Evolutionary conservation across 2,797 vertebrate species (phyloP), one percentile per base, ranked within the genome.

Genomic region (Leuciscus waleckii): DNA sequence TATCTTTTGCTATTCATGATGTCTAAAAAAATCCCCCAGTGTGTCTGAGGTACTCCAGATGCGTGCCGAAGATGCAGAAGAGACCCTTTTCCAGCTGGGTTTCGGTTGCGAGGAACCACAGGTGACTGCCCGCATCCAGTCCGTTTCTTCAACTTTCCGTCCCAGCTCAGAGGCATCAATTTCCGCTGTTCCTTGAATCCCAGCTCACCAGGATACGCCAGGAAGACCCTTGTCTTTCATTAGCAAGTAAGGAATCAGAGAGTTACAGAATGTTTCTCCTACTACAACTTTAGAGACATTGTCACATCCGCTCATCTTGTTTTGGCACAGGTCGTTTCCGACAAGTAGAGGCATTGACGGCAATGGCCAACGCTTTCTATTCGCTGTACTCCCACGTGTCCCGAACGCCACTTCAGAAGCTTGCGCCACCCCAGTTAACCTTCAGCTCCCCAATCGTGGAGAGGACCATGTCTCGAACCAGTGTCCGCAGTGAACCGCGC

Each of bases 311-410:
- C 43, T 83, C 69, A 49, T 1, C 37, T 82, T 79, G 11, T 79
- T 61, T 56, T 26, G 67, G 32, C 23, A 6, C 89, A 98, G 98
- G 97, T 94, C 97, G 98, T 80, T 98, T 98, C 93, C 96, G 96
- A 92, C 97, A 98, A 87, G 95, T 98, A 49, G 96, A 97, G 89
- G 96, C 96, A 1, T 90, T 98, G 87, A 97, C 97, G 1, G 94
- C 92, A 0, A 97, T 96, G 29, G 96, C 97, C 7, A 96, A 97
- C 10, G 96, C 97, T 5, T 97, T 98, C 89, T 97, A 97, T 93
- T 97, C 97, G 58, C 95, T 98, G 82, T 98, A 97, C 91, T 97
- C 97, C 43, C 95, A 97, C 0, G 96, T 98, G 87, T 98, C 97
- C 2, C 95, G 95, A 86, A 97, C 95, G 3, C 97, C 97, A 0